A percentile compares a stretch with the other conserved stretches of the same genome.
Conservation (phyloP, 2,888 invertebrate genomes). For the Ganaspis brasiliensis region DNA sequence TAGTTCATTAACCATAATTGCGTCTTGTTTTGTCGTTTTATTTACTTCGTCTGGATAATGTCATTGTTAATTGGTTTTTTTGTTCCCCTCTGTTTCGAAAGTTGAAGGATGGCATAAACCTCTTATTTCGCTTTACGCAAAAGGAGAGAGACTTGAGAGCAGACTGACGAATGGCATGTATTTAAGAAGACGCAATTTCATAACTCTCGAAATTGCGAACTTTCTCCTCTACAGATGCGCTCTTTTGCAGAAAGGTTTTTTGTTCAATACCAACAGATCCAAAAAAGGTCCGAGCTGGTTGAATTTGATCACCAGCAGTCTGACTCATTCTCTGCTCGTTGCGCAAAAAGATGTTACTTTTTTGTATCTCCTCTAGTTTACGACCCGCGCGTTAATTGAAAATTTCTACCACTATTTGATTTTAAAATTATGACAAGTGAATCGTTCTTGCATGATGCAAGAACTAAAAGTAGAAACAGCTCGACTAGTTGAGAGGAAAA, state of each 20-base stretch:
- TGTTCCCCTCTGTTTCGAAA: not conserved
- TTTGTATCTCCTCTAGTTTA: not conserved
- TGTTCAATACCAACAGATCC: not conserved
- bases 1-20: not conserved
- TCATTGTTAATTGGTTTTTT: not conserved
- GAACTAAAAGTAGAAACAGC: not conserved
- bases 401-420: not conserved
- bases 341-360: not conserved
- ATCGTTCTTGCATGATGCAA: not conserved
- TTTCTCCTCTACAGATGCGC: conserved; percentile 28
- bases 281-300: conserved; percentile 21
- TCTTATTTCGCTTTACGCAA: not conserved
- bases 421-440: not conserved
- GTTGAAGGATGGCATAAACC: not conserved
- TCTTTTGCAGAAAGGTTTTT: conserved; percentile 11
- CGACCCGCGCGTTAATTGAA: not conserved
- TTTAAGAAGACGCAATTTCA: not conserved
- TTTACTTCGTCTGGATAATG: not conserved
- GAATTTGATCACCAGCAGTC: not conserved
- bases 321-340: conserved; percentile 6
- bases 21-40: not conserved
- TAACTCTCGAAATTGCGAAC: conserved; percentile 5
- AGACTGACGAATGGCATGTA: not conserved
- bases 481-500: not conserved
- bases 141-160: not conserved